Evolutionary conservation across 2,888 invertebrate species (phyloP).

Genomic region (Oligia latruncula): DNA sequence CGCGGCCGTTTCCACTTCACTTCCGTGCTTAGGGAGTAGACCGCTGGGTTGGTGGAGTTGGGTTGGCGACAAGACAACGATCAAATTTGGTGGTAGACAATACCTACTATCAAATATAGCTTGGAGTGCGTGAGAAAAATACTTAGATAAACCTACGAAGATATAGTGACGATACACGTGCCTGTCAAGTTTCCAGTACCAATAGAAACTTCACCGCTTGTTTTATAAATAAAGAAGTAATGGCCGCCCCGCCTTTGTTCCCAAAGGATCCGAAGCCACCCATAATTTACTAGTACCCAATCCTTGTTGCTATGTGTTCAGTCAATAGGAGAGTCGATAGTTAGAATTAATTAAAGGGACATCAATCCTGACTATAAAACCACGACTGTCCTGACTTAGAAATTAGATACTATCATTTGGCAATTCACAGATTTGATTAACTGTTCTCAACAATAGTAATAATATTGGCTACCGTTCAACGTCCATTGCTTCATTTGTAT

Average conservation of each 20-base stretch:
- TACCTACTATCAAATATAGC: conserved; percentile 27
- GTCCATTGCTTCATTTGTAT: conserved; percentile 11
- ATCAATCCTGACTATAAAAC: not conserved
- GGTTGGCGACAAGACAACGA: conserved; percentile 37
- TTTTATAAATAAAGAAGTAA: conserved; percentile 42
- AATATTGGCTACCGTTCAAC: conserved; percentile 21
- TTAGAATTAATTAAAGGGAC: conserved; percentile 2
- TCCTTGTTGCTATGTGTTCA: conserved; percentile 15
- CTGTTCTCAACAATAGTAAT: not conserved
- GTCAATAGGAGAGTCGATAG: conserved; percentile 2
- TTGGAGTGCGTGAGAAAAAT: conserved; percentile 42
- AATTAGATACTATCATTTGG: conserved; percentile 3
- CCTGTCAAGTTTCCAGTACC: conserved; percentile 24
- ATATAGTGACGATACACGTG: conserved; percentile 25
- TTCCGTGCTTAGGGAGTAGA: too few species aligned
- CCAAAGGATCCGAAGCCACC: conserved; percentile 19
- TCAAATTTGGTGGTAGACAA: conserved; percentile 31
- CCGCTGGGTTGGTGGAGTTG: not conserved
- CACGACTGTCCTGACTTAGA: not conserved
- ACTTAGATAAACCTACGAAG: conserved; percentile 3
- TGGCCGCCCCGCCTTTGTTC: conserved; percentile 31
- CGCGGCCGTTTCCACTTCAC: too few species aligned
- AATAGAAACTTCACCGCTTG: conserved; percentile 24
- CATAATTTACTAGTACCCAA: conserved; percentile 22
- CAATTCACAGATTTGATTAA: conserved; percentile 7